Evolutionary conservation across 2,888 invertebrate genomes (phyloP).

Genomic region (Drosophila conformis): DNA sequence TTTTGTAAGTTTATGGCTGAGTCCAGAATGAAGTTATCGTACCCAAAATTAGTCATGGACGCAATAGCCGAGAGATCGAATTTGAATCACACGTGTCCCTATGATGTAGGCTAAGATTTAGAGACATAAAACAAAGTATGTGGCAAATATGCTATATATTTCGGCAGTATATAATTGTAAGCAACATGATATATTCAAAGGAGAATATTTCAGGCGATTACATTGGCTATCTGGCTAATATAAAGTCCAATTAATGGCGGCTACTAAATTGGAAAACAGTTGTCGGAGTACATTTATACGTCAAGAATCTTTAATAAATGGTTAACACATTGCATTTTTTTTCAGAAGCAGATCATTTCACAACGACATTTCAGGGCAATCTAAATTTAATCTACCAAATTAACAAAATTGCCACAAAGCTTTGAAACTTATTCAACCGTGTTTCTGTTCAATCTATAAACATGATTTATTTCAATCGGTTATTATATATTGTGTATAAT

Average conservation of each 20-base stretch:
- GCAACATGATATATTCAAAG: slow-evolving; percentile 11
- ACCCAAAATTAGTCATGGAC: slow-evolving; percentile 2
- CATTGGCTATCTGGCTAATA: no score
- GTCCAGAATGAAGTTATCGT: neutral
- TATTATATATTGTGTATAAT: neutral
- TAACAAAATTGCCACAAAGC: neutral
- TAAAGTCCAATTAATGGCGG: neutral
- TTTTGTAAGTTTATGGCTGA: slow-evolving; percentile 25
- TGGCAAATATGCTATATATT: neutral
- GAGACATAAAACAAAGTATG: no score
- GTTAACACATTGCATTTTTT: neutral
- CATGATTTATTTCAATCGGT: neutral
- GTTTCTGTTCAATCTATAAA: neutral
- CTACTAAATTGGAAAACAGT: slow-evolving; percentile 13
- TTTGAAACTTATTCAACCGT: neutral
- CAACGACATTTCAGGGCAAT: neutral
- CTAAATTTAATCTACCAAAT: neutral
- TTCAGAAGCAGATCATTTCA: neutral
- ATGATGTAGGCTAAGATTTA: slow-evolving; percentile 14
- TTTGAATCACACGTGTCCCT: slow-evolving; percentile 46
- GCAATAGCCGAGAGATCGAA: neutral
- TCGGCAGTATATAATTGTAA: slow-evolving; percentile 30
- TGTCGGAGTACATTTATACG: neutral
- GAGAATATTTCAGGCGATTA: neutral
- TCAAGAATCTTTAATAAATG: neutral